A percentile compares a stretch with the other conserved stretches of the same genome.
Conservation (phyloP, 2,113 vertebrate species). For the Brienomyrus brachyistius region DNA sequence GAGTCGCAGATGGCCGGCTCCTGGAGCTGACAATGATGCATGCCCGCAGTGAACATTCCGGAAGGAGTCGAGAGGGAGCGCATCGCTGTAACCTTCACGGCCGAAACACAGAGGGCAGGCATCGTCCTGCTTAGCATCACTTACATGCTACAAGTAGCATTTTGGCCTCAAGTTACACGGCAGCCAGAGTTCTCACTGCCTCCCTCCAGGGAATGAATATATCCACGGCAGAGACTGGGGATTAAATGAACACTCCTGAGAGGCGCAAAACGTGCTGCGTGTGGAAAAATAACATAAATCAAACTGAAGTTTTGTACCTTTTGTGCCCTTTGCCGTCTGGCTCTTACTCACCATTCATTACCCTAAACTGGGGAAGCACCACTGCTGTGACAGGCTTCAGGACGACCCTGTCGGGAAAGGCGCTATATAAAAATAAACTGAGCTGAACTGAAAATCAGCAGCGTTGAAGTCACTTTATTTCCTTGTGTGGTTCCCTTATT, state of each 20-base stretch:
- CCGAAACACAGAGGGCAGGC: background rate
- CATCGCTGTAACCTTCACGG: background rate
- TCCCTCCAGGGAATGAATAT: background rate
- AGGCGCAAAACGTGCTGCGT: background rate
- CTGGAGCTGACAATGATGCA: background rate
- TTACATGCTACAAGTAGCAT: background rate
- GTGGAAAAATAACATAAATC: background rate
- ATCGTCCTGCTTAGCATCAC: background rate
- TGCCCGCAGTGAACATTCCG: background rate
- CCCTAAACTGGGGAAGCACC: background rate
- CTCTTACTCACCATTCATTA: background rate
- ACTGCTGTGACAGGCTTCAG: background rate
- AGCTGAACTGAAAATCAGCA: background rate
- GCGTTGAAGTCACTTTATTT: constrained; percentile 8
- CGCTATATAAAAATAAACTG: background rate
- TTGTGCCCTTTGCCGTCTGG: background rate
- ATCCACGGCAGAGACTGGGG: background rate
- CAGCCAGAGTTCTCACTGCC: background rate
- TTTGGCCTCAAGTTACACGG: background rate
- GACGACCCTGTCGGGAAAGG: background rate
- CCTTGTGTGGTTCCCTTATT: constrained; percentile 4
- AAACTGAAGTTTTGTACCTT: background rate
- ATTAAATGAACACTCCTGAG: background rate
- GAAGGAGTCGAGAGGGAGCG: background rate
- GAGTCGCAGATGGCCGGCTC: background rate